These are phyloP conservation scores for Lagodon rhomboides DNA, from an alignment of 2,797 vertebrate genomes.

Conservation along the genomic window DNA sequence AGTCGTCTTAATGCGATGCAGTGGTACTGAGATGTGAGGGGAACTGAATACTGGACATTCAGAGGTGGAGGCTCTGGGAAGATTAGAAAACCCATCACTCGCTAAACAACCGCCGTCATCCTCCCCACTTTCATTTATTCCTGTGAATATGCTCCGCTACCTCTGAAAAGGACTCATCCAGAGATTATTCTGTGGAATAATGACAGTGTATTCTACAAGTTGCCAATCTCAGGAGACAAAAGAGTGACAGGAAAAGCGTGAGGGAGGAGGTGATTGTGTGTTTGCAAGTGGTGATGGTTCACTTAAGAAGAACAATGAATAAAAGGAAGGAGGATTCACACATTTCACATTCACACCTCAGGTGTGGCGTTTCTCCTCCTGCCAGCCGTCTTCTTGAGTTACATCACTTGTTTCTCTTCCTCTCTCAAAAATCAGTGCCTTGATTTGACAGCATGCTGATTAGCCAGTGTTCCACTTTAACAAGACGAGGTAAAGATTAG, in stretches of 20 bases:
- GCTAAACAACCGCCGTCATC: slow-evolving; percentile 31
- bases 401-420: not conserved
- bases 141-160: slow-evolving; percentile 35
- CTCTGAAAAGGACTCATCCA: slow-evolving; percentile 52
- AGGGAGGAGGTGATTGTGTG: not conserved
- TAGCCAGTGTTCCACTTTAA: slow-evolving; percentile 13
- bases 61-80: slow-evolving; percentile 38
- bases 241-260: slow-evolving; percentile 12
- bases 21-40: slow-evolving; percentile 31
- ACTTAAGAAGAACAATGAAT: not conserved
- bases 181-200: slow-evolving; percentile 54
- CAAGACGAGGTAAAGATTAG: slow-evolving; percentile 6
- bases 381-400: slow-evolving; percentile 24
- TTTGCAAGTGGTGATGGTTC: slow-evolving; percentile 19
- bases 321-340: slow-evolving; percentile 1
- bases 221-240: slow-evolving; percentile 45
- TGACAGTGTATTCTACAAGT: slow-evolving; percentile 45
- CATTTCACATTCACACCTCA: slow-evolving; percentile 4
- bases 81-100: slow-evolving; percentile 59
- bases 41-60: slow-evolving; percentile 45
- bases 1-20: slow-evolving; percentile 44
- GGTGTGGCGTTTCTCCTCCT: not conserved
- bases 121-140: slow-evolving; percentile 52
- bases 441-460: slow-evolving; percentile 41
- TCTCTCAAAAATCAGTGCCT: slow-evolving; percentile 1